Conservation (phyloP, 2,888 invertebrate genomes). For the Leptodirus hochenwartii region DNA sequence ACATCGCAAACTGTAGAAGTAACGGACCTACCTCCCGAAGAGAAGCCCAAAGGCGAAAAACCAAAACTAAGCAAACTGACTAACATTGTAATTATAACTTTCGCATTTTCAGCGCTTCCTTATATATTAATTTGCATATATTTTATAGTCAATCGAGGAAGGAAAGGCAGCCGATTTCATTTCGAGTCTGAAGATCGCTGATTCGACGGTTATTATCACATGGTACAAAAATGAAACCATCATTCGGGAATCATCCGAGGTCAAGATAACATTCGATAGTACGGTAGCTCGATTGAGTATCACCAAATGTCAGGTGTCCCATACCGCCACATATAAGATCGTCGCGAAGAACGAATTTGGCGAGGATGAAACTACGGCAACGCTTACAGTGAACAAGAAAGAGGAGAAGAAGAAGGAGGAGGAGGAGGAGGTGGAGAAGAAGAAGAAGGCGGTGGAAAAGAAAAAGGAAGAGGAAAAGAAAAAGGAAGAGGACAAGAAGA, state of each 20-base stretch:
- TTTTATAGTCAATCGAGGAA: slow-evolving; percentile 40
- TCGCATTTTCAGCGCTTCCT: background rate
- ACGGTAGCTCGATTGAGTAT: slow-evolving; percentile 63
- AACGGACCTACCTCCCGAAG: slow-evolving; percentile 59
- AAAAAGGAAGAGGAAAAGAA: slow-evolving; percentile 14
- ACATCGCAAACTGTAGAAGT: slow-evolving; percentile 77
- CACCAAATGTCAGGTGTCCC: slow-evolving; percentile 50
- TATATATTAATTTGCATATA: slow-evolving; percentile 1
- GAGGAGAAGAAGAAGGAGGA: slow-evolving; percentile 26
- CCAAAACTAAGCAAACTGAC: slow-evolving; percentile 63
- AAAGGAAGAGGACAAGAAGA: slow-evolving; percentile 23
- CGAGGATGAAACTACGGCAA: slow-evolving; percentile 71
- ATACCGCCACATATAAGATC: slow-evolving; percentile 66
- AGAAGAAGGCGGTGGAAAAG: slow-evolving; percentile 13
- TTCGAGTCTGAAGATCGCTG: slow-evolving; percentile 52
- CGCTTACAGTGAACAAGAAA: slow-evolving; percentile 52
- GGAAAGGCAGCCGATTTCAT: slow-evolving; percentile 63
- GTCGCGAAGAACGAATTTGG: slow-evolving; percentile 84
- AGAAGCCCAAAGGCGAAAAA: slow-evolving; percentile 57
- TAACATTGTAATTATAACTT: slow-evolving; percentile 42
- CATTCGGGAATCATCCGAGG: slow-evolving; percentile 58
- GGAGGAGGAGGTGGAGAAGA: slow-evolving; percentile 19
- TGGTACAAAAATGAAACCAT: slow-evolving; percentile 74
- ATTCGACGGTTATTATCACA: slow-evolving; percentile 62
- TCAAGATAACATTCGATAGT: slow-evolving; percentile 69